phyloP scores from a whole-genome alignment of 2,797 vertebrate genomes.

The Helarctos malayanus region DNA sequence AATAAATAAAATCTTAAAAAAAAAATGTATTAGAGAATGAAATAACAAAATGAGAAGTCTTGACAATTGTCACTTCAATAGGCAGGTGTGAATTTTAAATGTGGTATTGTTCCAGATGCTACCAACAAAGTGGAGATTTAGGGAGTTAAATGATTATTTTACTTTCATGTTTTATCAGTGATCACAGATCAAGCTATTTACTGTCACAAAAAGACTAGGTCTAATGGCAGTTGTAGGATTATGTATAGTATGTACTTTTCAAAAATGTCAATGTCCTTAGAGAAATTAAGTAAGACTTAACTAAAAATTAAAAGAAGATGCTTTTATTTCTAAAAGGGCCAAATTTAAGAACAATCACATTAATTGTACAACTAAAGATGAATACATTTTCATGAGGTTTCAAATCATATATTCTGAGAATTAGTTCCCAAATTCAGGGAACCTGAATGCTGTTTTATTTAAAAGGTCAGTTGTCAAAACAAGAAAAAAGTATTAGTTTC shows the following conservation, averaged over 20 bases:
- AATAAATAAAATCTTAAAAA: too few relatives aligned
- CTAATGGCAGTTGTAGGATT: neutral
- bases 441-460: constrained; percentile 15
- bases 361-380: neutral
- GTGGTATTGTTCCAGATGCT: neutral
- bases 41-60: neutral
- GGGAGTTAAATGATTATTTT: neutral
- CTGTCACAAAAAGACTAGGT: constrained; percentile 19
- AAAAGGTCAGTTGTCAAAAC: constrained; percentile 66
- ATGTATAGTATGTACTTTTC: neutral
- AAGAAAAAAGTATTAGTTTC: constrained; percentile 25
- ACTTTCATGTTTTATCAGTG: constrained; percentile 26
- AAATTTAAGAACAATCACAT: neutral
- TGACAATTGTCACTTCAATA: constrained; percentile 5
- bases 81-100: constrained; percentile 48
- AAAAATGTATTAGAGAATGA: constrained; percentile 1
- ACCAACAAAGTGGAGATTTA: neutral
- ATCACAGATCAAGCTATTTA: constrained; percentile 60
- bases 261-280: neutral
- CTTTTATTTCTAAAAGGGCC: neutral
- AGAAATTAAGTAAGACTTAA: neutral
- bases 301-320: neutral
- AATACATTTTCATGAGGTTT: constrained; percentile 48
- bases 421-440: neutral
- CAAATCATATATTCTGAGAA: constrained; percentile 39